Percentiles rank a stretch among this genome's conserved stretches.
Conservation (phyloP, 2,113 vertebrate species). For the Cichladusa arquata region DNA sequence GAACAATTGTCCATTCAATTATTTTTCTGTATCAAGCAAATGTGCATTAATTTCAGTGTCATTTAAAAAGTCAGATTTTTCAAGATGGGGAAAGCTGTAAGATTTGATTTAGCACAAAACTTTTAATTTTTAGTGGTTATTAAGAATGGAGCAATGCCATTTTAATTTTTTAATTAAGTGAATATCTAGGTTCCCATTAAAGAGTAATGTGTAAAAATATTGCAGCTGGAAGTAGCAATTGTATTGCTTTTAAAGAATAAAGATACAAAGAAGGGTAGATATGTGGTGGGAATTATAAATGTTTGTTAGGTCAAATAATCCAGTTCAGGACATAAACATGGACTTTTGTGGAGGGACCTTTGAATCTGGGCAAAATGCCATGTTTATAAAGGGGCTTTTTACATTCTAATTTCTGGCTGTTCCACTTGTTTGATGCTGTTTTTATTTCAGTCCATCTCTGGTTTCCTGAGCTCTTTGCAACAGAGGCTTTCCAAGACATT, state of each 20-base stretch:
- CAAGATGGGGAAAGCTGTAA: not conserved
- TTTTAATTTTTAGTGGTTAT: not conserved
- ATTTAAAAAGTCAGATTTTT: not conserved
- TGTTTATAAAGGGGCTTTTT: not conserved
- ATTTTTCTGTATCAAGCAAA: slow-evolving; percentile 1
- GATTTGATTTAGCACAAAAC: not conserved
- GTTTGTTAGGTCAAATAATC: slow-evolving; percentile 29
- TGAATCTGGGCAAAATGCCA: slow-evolving; percentile 37
- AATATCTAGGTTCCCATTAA: not conserved
- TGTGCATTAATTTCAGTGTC: not conserved
- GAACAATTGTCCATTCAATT: slow-evolving; percentile 29
- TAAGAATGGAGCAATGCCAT: not conserved
- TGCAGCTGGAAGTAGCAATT: not conserved
- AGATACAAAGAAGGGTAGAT: not conserved
- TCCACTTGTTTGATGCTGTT: not conserved
- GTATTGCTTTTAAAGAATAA: not conserved
- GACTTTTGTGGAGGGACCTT: slow-evolving; percentile 29
- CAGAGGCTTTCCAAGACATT: not conserved
- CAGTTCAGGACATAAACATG: slow-evolving; percentile 16
- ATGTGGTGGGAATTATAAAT: not conserved
- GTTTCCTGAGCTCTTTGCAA: not conserved
- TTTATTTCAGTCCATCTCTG: not conserved
- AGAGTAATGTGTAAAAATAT: not conserved
- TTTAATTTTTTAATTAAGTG: not conserved
- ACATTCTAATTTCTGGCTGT: not conserved